phyloP scores from a whole-genome alignment of 1,140 invertebrate species.

The Neodiprion fabricii region DNA sequence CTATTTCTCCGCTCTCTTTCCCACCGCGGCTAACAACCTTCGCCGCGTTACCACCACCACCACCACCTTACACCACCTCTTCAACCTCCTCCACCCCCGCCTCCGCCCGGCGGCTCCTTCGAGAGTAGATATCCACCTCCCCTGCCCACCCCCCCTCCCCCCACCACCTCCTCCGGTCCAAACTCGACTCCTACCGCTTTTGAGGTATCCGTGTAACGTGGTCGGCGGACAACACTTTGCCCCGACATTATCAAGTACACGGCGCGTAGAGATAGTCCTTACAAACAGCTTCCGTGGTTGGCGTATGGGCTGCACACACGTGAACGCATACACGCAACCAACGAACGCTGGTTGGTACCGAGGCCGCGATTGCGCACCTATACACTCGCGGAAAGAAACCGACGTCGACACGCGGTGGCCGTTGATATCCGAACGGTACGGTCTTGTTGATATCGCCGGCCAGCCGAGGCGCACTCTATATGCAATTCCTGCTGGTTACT shows the following conservation, averaged over 20 bases:
- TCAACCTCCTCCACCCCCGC: slow-evolving; percentile 16
- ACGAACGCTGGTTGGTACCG: too few relatives aligned
- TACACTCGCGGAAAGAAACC: too few relatives aligned
- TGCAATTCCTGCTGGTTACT: too few relatives aligned
- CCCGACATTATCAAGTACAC: slow-evolving; percentile 54
- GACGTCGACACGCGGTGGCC: too few relatives aligned
- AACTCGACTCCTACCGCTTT: slow-evolving; percentile 22
- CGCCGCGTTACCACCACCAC: slow-evolving; percentile 21
- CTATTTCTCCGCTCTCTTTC: slow-evolving; percentile 20
- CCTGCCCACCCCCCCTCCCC: slow-evolving; percentile 24
- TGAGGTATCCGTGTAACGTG: slow-evolving; percentile 40
- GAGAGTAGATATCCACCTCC: slow-evolving; percentile 12
- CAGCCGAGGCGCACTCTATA: too few relatives aligned
- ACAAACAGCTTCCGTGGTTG: slow-evolving; percentile 42
- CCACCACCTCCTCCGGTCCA: slow-evolving; percentile 15
- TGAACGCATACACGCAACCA: too few relatives aligned
- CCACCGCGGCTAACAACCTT: slow-evolving; percentile 15
- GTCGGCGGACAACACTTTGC: slow-evolving; percentile 47
- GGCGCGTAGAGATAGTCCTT: slow-evolving; percentile 47
- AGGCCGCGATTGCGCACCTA: too few relatives aligned
- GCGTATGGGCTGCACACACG: background rate
- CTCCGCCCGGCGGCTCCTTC: background rate
- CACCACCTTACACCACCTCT: background rate
- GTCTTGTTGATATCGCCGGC: too few relatives aligned
- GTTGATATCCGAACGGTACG: too few relatives aligned